Evolutionary conservation across 2,888 invertebrate species (phyloP), one percentile per base, ranked within the genome.

Genomic region (Diachrysia chrysitis): DNA sequence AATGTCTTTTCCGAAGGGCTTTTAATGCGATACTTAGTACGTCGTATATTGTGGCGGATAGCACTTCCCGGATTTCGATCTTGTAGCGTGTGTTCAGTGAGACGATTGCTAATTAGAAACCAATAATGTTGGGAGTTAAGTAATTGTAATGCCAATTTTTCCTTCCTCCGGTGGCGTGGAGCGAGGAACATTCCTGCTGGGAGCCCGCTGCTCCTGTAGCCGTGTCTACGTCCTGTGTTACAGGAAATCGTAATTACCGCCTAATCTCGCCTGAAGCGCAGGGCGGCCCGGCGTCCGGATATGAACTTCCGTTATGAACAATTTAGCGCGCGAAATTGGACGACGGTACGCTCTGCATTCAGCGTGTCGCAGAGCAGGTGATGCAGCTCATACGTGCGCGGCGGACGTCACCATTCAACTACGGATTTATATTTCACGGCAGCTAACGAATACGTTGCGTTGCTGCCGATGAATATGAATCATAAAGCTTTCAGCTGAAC

Each of bases 221-320:
- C 90, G 86, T 89, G 92, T 90, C 93, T 91, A 87, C 94, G 89
- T 93, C 93, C 93, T 92, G 91, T 92, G 92, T 88, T 87, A 89
- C 91, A 87, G 96, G 95, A 95, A 95, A 95, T 95, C 92, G 95
- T 95, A 95, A 95, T 96, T 95, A 95, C 95, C 95, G 95, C 92
- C 95, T 95, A 95, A 95, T 96, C 95, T 95, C 93, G 93, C 93
- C 91, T 85, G 92, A 87, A 95, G 95, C 95, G 94, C 88, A 89
- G 92, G 89, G 89, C 92, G 92, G 92, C 93, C 88, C 92, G 93
- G 85, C 93, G 93, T 93, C 97, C 97, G 97, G 97, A 97, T 97
- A 97, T 97, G 97, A 97, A 97, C 96, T 97, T 97, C 97, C 97
- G 97, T 97, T 97, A 96, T 97, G 97, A 97, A 97, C 97, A 97